phyloP scores from a whole-genome alignment of 2,888 invertebrate genomes.

The Fissipunctia ypsillon region DNA sequence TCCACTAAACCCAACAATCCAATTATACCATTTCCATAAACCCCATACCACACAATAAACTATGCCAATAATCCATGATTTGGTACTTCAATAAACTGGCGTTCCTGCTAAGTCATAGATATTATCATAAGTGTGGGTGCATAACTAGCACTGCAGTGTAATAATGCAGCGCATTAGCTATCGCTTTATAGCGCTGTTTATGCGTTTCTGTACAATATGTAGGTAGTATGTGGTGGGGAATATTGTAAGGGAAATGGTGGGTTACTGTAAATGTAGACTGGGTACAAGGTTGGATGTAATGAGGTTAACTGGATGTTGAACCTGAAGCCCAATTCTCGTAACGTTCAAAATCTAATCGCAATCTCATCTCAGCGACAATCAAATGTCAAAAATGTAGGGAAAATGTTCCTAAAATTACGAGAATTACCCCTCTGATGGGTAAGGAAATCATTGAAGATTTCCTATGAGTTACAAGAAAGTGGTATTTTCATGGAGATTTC shows the following conservation, averaged over 20 bases:
- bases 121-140: constrained; percentile 56
- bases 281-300: neutral
- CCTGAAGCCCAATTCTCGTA: too few relatives aligned
- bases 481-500: neutral
- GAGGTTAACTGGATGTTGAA: neutral
- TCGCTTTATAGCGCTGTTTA: constrained; percentile 60
- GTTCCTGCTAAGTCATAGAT: constrained; percentile 50
- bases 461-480: neutral
- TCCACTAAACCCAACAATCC: constrained; percentile 10
- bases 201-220: constrained; percentile 38
- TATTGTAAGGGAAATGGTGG: constrained; percentile 1
- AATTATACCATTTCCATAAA: constrained; percentile 37
- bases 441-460: neutral
- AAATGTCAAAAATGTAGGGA: too few relatives aligned
- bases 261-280: neutral
- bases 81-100: constrained; percentile 43
- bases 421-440: too few relatives aligned
- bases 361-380: too few relatives aligned
- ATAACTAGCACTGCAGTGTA: constrained; percentile 55
- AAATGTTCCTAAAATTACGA: too few relatives aligned
- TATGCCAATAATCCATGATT: constrained; percentile 50
- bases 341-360: too few relatives aligned
- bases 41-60: constrained; percentile 31
- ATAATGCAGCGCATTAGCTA: constrained; percentile 60
- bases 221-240: constrained; percentile 13